Percentiles rank a stretch among this genome's conserved stretches.
Evolutionary conservation across 2,113 vertebrate species (phyloP).

Genomic region (Silurus meridionalis): DNA sequence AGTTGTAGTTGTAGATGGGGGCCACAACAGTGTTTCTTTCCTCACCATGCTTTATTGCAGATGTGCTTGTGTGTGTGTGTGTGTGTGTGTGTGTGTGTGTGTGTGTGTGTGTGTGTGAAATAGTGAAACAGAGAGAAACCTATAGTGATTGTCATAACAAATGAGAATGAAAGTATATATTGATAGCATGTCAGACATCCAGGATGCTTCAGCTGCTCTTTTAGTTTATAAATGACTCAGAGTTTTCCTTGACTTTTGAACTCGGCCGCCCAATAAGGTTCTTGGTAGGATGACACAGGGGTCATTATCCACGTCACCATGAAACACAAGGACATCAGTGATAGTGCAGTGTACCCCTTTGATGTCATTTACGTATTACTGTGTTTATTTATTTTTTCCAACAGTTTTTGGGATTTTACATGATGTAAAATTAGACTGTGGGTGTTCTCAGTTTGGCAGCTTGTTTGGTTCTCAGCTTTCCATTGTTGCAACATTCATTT

Average conservation of each 20-base stretch:
- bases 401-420: neutral
- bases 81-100: neutral
- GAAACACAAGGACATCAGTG: neutral
- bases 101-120: neutral
- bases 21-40: neutral
- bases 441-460: neutral
- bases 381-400: neutral
- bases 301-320: neutral
- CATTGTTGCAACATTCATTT: neutral
- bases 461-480: neutral
- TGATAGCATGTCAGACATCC: neutral
- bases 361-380: neutral
- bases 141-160: neutral
- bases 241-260: constrained; percentile 23
- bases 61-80: neutral
- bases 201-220: constrained; percentile 13
- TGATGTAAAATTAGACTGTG: neutral
- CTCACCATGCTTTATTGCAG: neutral
- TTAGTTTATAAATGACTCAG: constrained; percentile 18
- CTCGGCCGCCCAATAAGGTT: neutral
- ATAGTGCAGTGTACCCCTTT: neutral
- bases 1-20: neutral
- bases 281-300: neutral
- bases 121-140: neutral
- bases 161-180: neutral